Percentiles rank a stretch among this genome's conserved stretches.
Conservation (phyloP, 2,113 vertebrate genomes). For the Thalassoma bifasciatum region DNA sequence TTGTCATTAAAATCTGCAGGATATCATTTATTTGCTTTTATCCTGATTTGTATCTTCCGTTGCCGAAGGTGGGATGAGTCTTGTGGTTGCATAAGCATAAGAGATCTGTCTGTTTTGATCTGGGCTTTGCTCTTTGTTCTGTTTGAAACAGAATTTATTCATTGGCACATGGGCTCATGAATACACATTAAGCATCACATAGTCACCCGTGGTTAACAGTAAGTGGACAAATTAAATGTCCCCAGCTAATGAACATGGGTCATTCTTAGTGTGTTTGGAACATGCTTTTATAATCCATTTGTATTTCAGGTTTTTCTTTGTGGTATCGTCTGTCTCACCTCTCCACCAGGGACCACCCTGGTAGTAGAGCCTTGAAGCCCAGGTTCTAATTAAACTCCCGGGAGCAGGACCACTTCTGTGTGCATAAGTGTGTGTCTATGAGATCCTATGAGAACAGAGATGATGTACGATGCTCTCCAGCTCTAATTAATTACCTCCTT, state of each 20-base stretch:
- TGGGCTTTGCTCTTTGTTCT: constrained; percentile 56
- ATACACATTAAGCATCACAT: constrained; percentile 51
- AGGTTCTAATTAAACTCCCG: constrained; percentile 64
- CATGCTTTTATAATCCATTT: constrained; percentile 5
- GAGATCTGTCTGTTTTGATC: constrained; percentile 62
- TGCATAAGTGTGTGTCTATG: constrained; percentile 7
- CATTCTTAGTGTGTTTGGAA: constrained; percentile 17
- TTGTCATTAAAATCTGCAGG: constrained; percentile 79
- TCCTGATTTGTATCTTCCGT: constrained; percentile 58
- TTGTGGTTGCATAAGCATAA: constrained; percentile 39
- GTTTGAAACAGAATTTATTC: constrained; percentile 42
- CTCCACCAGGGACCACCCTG: constrained; percentile 1
- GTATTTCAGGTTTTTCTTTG: constrained; percentile 11
- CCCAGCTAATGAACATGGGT: constrained; percentile 6
- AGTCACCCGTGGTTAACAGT: constrained; percentile 13
- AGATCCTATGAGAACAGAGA: constrained; percentile 26
- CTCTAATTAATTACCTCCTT: constrained; percentile 64
- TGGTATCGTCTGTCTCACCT: background rate
- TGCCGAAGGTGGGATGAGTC: constrained; percentile 61
- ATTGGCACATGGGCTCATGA: constrained; percentile 48
- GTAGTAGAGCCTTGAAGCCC: constrained; percentile 16
- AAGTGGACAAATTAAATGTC: constrained; percentile 39
- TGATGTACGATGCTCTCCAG: constrained; percentile 42
- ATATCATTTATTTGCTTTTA: constrained; percentile 71
- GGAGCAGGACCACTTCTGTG: constrained; percentile 40